Percentiles rank a stretch among this genome's conserved stretches.
phyloP scores from a whole-genome alignment of 2,797 vertebrate genomes.

The Scarus forsteni region DNA sequence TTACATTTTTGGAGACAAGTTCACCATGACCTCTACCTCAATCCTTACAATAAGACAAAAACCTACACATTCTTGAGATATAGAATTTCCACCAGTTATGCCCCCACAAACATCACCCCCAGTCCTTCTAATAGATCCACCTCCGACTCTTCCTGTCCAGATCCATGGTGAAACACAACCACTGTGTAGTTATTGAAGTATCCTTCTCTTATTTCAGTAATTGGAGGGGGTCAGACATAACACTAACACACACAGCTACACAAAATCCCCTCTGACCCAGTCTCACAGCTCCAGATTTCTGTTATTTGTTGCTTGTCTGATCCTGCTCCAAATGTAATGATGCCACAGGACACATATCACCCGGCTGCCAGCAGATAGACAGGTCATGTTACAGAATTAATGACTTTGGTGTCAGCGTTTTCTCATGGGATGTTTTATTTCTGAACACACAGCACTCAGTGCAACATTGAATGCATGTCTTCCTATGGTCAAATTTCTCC shows the following conservation, averaged over 20 bases:
- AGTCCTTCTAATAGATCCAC: too few species aligned
- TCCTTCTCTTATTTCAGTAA: too few species aligned
- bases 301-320: conserved; percentile 34
- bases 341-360: conserved; percentile 48
- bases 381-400: conserved; percentile 58
- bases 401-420: conserved; percentile 33
- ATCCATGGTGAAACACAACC: too few species aligned
- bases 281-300: neutral
- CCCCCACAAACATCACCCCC: too few species aligned
- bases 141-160: too few species aligned
- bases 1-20: too few species aligned
- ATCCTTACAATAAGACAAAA: too few species aligned
- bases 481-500: conserved; percentile 52
- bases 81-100: too few species aligned
- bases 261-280: conserved; percentile 1
- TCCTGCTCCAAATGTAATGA: conserved; percentile 51
- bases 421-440: conserved; percentile 55
- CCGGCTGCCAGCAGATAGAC: conserved; percentile 38
- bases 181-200: too few species aligned
- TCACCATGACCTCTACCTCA: too few species aligned
- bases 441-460: conserved; percentile 39
- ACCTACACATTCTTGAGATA: too few species aligned
- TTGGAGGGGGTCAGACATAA: too few species aligned
- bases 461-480: conserved; percentile 29
- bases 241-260: neutral